Evolutionary conservation across 2,113 vertebrate species (phyloP), one percentile per base, ranked within the genome.

Genomic region (Morone chrysops): DNA sequence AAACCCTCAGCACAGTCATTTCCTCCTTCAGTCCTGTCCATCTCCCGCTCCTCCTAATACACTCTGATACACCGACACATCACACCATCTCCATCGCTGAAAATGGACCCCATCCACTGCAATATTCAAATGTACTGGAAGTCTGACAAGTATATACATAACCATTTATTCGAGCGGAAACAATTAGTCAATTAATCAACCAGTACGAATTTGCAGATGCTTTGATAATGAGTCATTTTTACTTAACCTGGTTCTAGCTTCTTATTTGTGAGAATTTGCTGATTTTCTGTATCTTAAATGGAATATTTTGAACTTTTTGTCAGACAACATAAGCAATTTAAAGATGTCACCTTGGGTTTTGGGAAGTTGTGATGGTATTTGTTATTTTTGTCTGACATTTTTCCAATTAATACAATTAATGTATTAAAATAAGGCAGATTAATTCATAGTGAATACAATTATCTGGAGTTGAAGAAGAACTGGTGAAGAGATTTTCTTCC

Each of bases 21-120:
- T 88, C 86, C 78, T 85, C 66, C 16, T 18, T 1, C 60, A 38
- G 41, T 62, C 13, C 48, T 9, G 20, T 82, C 56, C 69, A 53
- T 43, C 17, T 69, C 53, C 75, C 41, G 56, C 54, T 78, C 20
- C 43, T 40, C 25, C 38, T 31, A 31, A 31, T 31, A 31, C 31
- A 31, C 31, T 31, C 31, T 31, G 31, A 57, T 62, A 73, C 51
- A 62, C 20, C 1, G 31, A 45, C 4, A 31, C 41, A 72, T 14
- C 71, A 54, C 1, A 2, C 17, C 10, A 51, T 31, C 8, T 18
- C 4, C 5, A n/a, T 47, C 50, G 48, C 11, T 22, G 4, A 43
- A 57, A 25, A 36, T 31, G 10, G n/a, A 36, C 38, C 53, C 48
- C 31, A 41, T n/a, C 51, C 7, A 9, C 12, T 25, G 8, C 22